phyloP scores from a whole-genome alignment of 2,888 invertebrate species.

The Oligia fasciuncula region DNA sequence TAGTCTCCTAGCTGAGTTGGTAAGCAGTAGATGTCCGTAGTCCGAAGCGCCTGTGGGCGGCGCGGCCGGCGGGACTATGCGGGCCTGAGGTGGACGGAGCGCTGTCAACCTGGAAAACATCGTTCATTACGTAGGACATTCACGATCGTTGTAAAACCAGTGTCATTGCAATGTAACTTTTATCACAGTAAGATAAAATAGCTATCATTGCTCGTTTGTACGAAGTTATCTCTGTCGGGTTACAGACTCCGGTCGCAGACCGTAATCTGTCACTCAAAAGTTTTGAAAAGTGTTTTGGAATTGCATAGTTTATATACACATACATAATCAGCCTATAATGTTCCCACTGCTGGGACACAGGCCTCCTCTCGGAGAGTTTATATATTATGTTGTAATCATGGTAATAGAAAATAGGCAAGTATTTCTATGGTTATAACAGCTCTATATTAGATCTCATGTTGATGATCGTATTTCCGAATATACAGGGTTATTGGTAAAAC shows the following conservation, averaged over 20 bases:
- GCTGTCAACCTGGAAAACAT: conserved; percentile 92
- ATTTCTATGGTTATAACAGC: neutral
- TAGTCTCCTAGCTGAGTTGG: conserved; percentile 93
- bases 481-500: too few relatives aligned
- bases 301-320: neutral
- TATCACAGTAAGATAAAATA: neutral
- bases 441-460: neutral
- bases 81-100: conserved; percentile 93
- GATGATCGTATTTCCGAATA: neutral
- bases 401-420: neutral
- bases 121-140: neutral
- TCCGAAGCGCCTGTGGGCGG: conserved; percentile 92
- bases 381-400: neutral
- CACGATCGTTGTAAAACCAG: neutral
- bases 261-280: neutral
- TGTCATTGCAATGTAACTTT: neutral
- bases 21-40: conserved; percentile 92
- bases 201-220: neutral
- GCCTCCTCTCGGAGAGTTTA: too few relatives aligned
- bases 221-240: neutral
- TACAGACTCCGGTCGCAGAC: neutral
- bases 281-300: neutral
- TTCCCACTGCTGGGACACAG: too few relatives aligned
- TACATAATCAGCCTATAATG: too few relatives aligned
- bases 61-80: conserved; percentile 97